Evolutionary conservation across 2,888 invertebrate genomes (phyloP).

Genomic region (Plagodis dolabraria): DNA sequence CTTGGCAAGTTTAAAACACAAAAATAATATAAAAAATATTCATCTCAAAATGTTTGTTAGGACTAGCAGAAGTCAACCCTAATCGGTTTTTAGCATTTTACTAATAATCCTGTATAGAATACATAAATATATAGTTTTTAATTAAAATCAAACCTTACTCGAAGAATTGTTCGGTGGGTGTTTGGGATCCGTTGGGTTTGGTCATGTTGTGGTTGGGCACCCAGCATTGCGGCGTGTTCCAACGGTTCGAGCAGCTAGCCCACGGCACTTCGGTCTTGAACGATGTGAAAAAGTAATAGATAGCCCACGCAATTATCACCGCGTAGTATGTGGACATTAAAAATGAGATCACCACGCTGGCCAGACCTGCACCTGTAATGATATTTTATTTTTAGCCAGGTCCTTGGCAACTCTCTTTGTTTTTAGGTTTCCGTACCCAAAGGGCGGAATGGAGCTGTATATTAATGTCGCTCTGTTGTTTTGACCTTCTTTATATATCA

Average conservation of each 20-base stretch:
- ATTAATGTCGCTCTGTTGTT: too few relatives aligned
- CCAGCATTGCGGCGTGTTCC: conserved; percentile 95
- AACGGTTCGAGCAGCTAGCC: conserved; percentile 93
- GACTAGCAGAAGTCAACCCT: too few relatives aligned
- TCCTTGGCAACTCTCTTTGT: not conserved
- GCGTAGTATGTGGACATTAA: conserved; percentile 98
- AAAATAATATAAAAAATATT: too few relatives aligned
- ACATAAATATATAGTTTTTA: not conserved
- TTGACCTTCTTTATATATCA: too few relatives aligned
- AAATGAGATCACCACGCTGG: conserved; percentile 97
- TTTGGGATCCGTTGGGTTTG: conserved; percentile 89
- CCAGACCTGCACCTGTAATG: conserved; percentile 94
- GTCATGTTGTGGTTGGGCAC: conserved; percentile 88
- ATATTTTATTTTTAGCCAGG: conserved; percentile 8
- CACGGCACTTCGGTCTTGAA: conserved; percentile 95
- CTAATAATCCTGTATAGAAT: too few relatives aligned
- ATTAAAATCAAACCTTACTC: conserved; percentile 86
- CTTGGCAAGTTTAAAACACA: too few relatives aligned
- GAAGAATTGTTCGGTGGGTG: conserved; percentile 96
- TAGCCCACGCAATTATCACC: conserved; percentile 97
- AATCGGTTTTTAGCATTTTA: too few relatives aligned
- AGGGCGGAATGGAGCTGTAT: too few relatives aligned
- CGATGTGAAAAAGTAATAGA: conserved; percentile 96
- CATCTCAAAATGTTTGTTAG: too few relatives aligned
- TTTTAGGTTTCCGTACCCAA: too few relatives aligned